phyloP scores from a whole-genome alignment of 2,797 vertebrate genomes.

The Phrynocephalus forsythii region DNA sequence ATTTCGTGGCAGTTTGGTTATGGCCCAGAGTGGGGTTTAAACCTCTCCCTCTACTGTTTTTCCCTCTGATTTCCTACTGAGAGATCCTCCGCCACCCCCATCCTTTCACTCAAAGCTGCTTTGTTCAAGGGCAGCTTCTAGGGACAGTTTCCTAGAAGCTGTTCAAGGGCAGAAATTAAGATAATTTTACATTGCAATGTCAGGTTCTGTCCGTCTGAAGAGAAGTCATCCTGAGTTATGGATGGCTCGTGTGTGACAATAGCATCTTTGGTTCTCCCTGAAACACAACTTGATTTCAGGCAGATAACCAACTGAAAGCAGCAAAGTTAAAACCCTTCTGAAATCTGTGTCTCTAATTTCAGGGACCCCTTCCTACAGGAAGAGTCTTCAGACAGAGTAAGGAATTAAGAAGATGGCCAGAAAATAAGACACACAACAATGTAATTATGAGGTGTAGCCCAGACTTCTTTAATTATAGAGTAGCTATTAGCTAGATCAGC shows the following conservation, averaged over 20 bases:
- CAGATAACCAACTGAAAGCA: not conserved
- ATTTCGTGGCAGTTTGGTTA: not conserved
- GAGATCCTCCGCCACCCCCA: not conserved
- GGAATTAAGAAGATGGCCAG: not conserved
- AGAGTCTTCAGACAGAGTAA: no score
- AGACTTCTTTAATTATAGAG: not conserved
- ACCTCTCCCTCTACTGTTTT: not conserved
- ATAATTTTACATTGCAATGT: no score
- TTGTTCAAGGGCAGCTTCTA: no score
- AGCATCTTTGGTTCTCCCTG: not conserved
- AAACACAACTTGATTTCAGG: not conserved
- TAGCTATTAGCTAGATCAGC: no score
- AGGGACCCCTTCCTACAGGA: not conserved
- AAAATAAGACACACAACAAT: no score
- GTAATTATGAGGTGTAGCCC: not conserved
- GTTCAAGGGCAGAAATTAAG: no score
- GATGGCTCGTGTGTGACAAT: not conserved
- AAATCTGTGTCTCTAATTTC: not conserved
- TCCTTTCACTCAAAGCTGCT: no score
- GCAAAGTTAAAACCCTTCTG: not conserved
- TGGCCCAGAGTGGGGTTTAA: no score
- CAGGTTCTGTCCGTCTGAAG: no score
- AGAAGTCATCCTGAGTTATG: not conserved
- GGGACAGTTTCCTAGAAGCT: no score
- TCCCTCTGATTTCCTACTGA: not conserved